Percentiles rank a stretch among this genome's conserved stretches.
Evolutionary conservation across 30 jellyfish, hydroid and myxozoan species (phyloP).

Genomic region (Rhopilema esculentum): DNA sequence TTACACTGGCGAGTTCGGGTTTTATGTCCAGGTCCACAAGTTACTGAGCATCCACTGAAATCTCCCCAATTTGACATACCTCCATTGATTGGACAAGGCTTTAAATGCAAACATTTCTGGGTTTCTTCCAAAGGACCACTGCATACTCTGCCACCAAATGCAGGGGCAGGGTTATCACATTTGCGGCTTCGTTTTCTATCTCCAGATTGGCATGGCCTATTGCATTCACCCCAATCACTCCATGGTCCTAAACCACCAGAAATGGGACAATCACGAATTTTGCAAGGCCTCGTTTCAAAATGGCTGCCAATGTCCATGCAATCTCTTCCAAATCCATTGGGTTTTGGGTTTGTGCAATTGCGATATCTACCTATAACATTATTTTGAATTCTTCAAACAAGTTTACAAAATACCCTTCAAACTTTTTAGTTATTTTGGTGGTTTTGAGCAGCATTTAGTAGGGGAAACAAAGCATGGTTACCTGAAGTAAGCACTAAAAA

Average conservation of each 20-base stretch:
- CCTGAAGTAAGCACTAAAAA: no score
- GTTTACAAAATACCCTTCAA: no score
- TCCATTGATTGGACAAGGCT: conserved; percentile 84
- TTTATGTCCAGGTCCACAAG: conserved; percentile 77
- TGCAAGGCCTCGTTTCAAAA: conserved; percentile 64
- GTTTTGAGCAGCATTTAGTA: no score
- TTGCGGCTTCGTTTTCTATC: conserved; percentile 60
- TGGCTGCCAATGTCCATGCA: conserved; percentile 73
- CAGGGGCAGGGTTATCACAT: conserved; percentile 83
- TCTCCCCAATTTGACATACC: conserved; percentile 73
- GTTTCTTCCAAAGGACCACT: conserved; percentile 32
- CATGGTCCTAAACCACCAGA: conserved; percentile 80
- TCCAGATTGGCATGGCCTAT: conserved; percentile 75
- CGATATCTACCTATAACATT: conserved; percentile 69
- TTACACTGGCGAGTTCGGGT: conserved; percentile 61
- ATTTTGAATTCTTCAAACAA: no score
- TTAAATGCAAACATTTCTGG: conserved; percentile 53
- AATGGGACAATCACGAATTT: conserved; percentile 48
- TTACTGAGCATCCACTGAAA: conserved; percentile 51
- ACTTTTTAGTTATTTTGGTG: no score
- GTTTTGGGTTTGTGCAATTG: conserved; percentile 85
- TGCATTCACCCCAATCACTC: conserved; percentile 83
- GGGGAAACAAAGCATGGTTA: no score
- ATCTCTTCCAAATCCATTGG: conserved; percentile 69
- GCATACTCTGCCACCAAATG: conserved; percentile 68